A percentile compares a stretch with the other conserved stretches of the same genome.
These are phyloP conservation scores for Toxotes chatareus DNA, from an alignment of 2,113 vertebrate genomes.

Conservation along the genomic window DNA sequence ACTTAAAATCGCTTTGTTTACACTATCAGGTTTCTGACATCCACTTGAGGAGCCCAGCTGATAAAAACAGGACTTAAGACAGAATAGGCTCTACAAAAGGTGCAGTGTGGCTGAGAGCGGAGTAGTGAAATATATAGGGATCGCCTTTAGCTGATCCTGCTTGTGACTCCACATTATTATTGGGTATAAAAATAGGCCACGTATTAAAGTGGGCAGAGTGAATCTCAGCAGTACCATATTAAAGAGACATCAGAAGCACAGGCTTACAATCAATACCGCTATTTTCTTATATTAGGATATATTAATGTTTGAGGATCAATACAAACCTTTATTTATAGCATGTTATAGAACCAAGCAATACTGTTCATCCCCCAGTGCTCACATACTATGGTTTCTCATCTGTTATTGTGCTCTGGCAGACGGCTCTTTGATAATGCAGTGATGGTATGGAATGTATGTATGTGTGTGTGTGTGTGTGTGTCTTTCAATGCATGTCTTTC, in stretches of 20 bases:
- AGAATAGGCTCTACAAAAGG: conserved; percentile 14
- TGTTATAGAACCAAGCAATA: conserved; percentile 27
- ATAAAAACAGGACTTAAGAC: conserved; percentile 31
- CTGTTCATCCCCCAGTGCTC: conserved; percentile 7
- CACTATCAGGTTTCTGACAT: conserved; percentile 33
- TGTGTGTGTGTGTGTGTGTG: conserved; percentile 6
- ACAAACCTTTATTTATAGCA: conserved; percentile 49
- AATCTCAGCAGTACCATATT: conserved; percentile 55
- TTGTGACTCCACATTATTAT: conserved; percentile 72
- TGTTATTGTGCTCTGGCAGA: conserved; percentile 41
- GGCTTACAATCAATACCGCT: conserved; percentile 55
- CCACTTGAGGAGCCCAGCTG: conserved; percentile 15
- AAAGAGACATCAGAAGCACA: conserved; percentile 52
- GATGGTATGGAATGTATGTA: background rate
- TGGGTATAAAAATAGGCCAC: conserved; percentile 65
- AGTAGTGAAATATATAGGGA: conserved; percentile 36
- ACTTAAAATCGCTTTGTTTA: conserved; percentile 63
- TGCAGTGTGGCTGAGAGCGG: conserved; percentile 3
- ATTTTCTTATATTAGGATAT: conserved; percentile 55
- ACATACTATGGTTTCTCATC: conserved; percentile 37
- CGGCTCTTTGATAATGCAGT: conserved; percentile 42
- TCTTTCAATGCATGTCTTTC: conserved; percentile 20
- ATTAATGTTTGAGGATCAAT: conserved; percentile 63
- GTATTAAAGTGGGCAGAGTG: conserved; percentile 51
- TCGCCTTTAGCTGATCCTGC: conserved; percentile 57